Percentiles rank a stretch among this genome's conserved stretches.
Evolutionary conservation across 23 tunicate genomes (phyloP).

Genomic region (Trididemnum miniatum): DNA sequence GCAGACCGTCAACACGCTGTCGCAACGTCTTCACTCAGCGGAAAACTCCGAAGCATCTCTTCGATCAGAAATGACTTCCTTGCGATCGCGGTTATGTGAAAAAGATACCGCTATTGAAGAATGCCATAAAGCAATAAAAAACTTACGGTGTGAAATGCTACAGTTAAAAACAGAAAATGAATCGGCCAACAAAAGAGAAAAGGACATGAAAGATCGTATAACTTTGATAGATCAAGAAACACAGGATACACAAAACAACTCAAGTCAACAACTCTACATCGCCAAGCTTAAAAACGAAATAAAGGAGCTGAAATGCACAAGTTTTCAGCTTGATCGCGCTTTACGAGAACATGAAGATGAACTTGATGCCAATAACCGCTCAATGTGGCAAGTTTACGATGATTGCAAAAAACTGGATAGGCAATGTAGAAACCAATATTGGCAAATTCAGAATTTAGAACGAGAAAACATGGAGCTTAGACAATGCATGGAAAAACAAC

Average conservation of each 20-base stretch:
- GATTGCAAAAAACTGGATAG: background rate
- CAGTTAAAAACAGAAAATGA: background rate
- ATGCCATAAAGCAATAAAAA: background rate
- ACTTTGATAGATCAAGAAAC: too few relatives aligned
- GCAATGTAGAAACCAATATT: background rate
- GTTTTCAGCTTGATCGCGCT: background rate
- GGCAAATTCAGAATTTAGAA: too few relatives aligned
- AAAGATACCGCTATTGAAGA: background rate
- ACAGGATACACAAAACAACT: background rate
- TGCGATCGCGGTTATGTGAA: background rate
- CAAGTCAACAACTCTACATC: background rate
- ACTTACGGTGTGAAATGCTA: background rate
- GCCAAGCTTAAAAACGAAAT: background rate
- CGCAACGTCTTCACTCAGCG: too few relatives aligned
- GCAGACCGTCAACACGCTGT: too few relatives aligned
- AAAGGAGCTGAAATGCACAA: background rate
- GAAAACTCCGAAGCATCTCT: too few relatives aligned
- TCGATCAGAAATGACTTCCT: too few relatives aligned
- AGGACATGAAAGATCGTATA: too few relatives aligned
- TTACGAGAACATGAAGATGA: background rate
- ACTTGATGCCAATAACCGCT: background rate
- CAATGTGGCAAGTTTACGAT: background rate
- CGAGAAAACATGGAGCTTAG: background rate
- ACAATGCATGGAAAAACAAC: background rate
- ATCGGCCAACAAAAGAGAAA: too few relatives aligned